Percentiles rank a stretch among this genome's conserved stretches.
phyloP scores from a whole-genome alignment of 2,113 vertebrate genomes.

The Leucopternis melanops region DNA sequence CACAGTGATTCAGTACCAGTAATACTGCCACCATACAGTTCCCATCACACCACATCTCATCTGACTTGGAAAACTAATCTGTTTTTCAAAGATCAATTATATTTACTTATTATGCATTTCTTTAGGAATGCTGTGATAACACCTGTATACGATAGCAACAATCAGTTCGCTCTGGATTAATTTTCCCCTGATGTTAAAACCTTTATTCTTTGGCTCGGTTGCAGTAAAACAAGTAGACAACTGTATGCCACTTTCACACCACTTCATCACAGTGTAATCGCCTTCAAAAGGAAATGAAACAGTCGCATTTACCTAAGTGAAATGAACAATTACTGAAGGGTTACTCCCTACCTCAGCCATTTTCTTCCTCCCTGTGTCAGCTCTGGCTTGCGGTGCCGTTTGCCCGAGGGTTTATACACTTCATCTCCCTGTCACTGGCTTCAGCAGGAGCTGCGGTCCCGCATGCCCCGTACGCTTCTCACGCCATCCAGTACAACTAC shows the following conservation, averaged over 20 bases:
- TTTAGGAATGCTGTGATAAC: not conserved
- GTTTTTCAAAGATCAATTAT: not conserved
- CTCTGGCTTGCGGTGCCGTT: not conserved
- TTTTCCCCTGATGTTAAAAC: not conserved
- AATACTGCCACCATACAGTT: not conserved
- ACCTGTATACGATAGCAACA: fast-evolving
- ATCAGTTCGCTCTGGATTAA: not conserved
- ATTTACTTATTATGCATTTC: not conserved
- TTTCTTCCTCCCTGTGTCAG: not conserved
- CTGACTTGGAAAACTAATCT: not conserved
- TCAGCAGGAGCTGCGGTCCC: not conserved
- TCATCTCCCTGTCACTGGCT: not conserved
- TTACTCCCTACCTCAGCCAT: not conserved
- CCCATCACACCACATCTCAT: not conserved
- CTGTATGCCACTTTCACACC: not conserved
- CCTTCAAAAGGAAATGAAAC: not conserved
- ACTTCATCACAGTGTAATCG: not conserved
- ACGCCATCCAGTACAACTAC: not conserved
- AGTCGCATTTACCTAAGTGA: not conserved
- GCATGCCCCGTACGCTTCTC: not conserved
- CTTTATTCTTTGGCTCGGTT: fast-evolving
- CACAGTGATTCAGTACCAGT: not conserved
- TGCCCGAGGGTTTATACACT: not conserved
- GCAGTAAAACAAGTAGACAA: not conserved
- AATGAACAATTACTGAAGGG: not conserved